These are phyloP conservation scores for Dreissena rostriformis DNA, from an alignment of 1,140 invertebrate species.

Conservation along the genomic window DNA sequence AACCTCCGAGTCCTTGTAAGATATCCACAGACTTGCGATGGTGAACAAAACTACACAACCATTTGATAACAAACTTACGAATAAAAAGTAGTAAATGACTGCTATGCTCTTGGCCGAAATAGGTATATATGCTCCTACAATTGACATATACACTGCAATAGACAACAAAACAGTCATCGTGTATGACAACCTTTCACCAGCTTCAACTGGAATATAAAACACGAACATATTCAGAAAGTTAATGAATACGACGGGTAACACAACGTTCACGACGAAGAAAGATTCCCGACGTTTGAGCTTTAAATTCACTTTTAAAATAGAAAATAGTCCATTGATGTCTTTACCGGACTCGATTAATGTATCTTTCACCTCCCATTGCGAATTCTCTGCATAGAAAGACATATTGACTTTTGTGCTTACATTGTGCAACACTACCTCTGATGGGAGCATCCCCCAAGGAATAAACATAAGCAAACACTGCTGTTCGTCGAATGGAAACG, in stretches of 20 bases:
- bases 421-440: background rate
- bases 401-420: background rate
- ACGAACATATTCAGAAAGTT: conserved; percentile 14
- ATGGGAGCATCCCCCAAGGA: background rate
- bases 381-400: background rate
- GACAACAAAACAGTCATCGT: conserved; percentile 26
- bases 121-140: conserved; percentile 11
- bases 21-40: too few relatives aligned
- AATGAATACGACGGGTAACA: conserved; percentile 11
- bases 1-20: too few relatives aligned
- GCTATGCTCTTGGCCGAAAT: conserved; percentile 5
- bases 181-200: conserved; percentile 33
- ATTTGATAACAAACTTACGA: background rate
- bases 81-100: conserved; percentile 2
- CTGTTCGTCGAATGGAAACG: conserved; percentile 18
- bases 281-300: background rate
- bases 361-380: background rate
- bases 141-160: conserved; percentile 40
- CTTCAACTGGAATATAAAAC: conserved; percentile 33
- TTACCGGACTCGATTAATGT: background rate
- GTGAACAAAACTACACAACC: too few relatives aligned
- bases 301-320: background rate
- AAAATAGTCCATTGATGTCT: background rate
- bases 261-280: conserved; percentile 9
- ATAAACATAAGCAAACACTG: background rate